phyloP scores from a whole-genome alignment of 2,888 invertebrate species.

The Halictus quadricinctus region DNA sequence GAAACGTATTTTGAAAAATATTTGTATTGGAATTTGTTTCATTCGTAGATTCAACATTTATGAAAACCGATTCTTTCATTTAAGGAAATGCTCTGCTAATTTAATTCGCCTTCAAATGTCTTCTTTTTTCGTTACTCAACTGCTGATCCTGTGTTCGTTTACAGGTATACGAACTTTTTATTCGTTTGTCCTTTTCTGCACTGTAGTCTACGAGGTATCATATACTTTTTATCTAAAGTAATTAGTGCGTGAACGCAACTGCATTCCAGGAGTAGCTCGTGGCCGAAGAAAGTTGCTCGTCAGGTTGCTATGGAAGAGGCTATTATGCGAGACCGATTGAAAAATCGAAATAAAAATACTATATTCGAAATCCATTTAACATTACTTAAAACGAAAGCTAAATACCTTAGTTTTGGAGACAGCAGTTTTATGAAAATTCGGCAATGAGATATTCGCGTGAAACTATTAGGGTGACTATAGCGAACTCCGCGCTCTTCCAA shows the following conservation, averaged over 20 bases:
- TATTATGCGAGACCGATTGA: slow-evolving; percentile 45
- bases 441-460: no score
- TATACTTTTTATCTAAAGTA: slow-evolving; percentile 70
- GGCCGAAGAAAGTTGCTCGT: slow-evolving; percentile 62
- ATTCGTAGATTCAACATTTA: no score
- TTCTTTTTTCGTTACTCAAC: slow-evolving; percentile 25
- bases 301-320: slow-evolving; percentile 30
- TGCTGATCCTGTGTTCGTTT: background rate
- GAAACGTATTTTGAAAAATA: no score
- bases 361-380: background rate
- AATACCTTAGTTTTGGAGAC: no score
- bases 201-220: slow-evolving; percentile 50
- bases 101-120: slow-evolving; percentile 26
- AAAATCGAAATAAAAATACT: slow-evolving; percentile 23
- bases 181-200: slow-evolving; percentile 17
- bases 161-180: slow-evolving; percentile 5
- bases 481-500: no score
- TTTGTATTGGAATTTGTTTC: no score
- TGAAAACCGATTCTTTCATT: background rate
- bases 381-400: no score
- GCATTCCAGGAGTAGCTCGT: slow-evolving; percentile 67
- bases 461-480: no score
- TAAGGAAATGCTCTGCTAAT: slow-evolving; percentile 11
- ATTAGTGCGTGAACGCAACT: slow-evolving; percentile 73
- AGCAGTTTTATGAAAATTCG: no score